Base-by-base conservation (phyloP, 53 echinoderm and acorn worm species). In the Echinometra lucunter region DNA sequence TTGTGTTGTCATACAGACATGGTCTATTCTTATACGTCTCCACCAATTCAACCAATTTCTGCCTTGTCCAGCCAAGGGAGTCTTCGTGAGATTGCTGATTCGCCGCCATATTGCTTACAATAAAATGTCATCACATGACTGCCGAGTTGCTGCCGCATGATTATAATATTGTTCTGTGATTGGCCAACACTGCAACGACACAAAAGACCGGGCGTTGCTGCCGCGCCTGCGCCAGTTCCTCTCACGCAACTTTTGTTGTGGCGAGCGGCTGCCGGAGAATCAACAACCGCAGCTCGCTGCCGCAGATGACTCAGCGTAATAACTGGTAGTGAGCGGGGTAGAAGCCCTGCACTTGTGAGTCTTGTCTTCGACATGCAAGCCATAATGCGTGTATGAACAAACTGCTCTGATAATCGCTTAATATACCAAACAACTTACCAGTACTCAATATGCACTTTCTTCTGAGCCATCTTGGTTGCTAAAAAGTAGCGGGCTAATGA, bases 131-230 rank as follows among this genome's bases (percentile, higher is more conserved):
- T 92, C 93, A 92, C 57, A 83, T 94, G 94, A 83, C 49, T 83
- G 70, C 37, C 92, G 66, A 83, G 94, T 94, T 94, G 94, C 94
- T 83, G 94, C 94, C 82, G 85, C 94, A 94, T 83, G 94, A 94
- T 94, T 94, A 94, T 82, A 82, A 83, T 94, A 44, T 94, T 83
- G 66, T 63, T 60, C 53, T 83, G 94, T 83, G 94, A 94, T 94
- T 94, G 94, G 94, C 85, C 83, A 44, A 92, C 92, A 94, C 82
- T 37, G 17, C 80, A 94, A 94, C 94, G 82, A 83, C 94, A 83
- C 94, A 94, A 94, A 94, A 82, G 94, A 94, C 42, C 94, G 78
- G 81, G 94, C 94, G 94, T 94, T 94, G 94, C 94, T 94, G 94
- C 94, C 85, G 94, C 94, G 94, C 94, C 94, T 94, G 94, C 94